Evolutionary conservation across 2,797 vertebrate genomes (phyloP), one percentile per base, ranked within the genome.

Genomic region (Pseudotriccus pelzelni): DNA sequence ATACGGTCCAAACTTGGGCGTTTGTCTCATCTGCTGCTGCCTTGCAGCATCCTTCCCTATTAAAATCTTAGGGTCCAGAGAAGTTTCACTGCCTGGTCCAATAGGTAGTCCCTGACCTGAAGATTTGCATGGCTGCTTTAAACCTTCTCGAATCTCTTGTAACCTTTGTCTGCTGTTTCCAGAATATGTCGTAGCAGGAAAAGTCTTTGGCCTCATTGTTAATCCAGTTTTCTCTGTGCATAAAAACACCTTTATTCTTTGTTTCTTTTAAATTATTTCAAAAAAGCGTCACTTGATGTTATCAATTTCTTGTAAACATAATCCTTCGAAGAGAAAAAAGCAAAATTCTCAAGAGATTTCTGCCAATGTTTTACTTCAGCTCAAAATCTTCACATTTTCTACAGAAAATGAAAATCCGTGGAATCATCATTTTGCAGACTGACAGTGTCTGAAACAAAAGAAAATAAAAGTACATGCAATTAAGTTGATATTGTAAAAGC

Each of bases 131-230:
- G 99, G 99, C 97, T 99, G 99, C 97, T 99, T 99, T 95, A 99
- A 98, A 67, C 99, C 99, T 97, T 99, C 99, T 58, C 99, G 99
- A 93, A 99, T 99, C 97, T 99, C 99, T 97, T 99, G 99, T 59
- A 99, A 97, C 88, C 99, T 98, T 94, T 99, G 99, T 46, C 99
- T 98, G 64, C 99, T 99, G 98, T 99, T 99, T 97, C 99, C 99
- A 98, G 99, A 99, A 58, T 99, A 99, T 1, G 99, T 98, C 0
- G 99, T 99, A 53, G 99, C 98, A 58, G 99, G 99, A 97, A 99
- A 99, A 92, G 99, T 99, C 98, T 99, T 99, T 96, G 99, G 99
- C 98, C 99, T 99, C 99, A 99, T 99, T 97, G 97, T 98, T 97
- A 96, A 98, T 98, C 96, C 97, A 96, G 96, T 96, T 97, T 98